phyloP scores from a whole-genome alignment of 2,113 vertebrate genomes.

The Gorsachius goisagi region DNA sequence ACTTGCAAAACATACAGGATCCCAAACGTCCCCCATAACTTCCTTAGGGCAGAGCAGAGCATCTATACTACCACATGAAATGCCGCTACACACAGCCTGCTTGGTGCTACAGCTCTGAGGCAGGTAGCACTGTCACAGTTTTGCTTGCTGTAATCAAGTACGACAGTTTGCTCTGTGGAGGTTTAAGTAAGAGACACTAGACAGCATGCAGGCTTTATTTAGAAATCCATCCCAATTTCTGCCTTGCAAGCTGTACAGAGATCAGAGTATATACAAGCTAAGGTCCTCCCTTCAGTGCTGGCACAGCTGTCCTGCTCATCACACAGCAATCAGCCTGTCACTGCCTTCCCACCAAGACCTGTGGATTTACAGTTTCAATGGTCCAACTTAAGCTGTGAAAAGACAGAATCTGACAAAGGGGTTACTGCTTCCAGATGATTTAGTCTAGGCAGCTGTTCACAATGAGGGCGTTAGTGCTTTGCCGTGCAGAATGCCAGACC shows the following conservation, averaged over 20 bases:
- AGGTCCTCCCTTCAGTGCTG: background rate
- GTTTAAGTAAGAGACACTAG: background rate
- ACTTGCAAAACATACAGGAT: background rate
- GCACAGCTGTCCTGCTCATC: background rate
- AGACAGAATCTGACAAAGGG: background rate
- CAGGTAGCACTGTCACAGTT: background rate
- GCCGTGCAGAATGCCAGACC: background rate
- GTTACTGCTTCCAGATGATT: background rate
- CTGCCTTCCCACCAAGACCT: background rate
- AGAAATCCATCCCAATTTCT: conserved; percentile 28
- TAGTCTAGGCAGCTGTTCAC: background rate
- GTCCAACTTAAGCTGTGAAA: background rate
- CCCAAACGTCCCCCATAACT: background rate
- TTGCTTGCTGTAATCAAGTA: background rate
- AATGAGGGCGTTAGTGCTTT: accelerated
- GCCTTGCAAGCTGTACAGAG: background rate
- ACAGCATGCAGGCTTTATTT: conserved; percentile 9
- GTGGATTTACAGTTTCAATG: background rate
- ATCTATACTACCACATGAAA: background rate
- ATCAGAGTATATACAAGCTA: background rate
- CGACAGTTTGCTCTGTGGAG: conserved; percentile 21
- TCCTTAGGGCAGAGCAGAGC: background rate
- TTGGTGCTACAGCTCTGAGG: background rate
- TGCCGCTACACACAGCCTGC: background rate
- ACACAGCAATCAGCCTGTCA: background rate